Conservation (phyloP, 2,888 invertebrate genomes). For the Netelia inedita region DNA sequence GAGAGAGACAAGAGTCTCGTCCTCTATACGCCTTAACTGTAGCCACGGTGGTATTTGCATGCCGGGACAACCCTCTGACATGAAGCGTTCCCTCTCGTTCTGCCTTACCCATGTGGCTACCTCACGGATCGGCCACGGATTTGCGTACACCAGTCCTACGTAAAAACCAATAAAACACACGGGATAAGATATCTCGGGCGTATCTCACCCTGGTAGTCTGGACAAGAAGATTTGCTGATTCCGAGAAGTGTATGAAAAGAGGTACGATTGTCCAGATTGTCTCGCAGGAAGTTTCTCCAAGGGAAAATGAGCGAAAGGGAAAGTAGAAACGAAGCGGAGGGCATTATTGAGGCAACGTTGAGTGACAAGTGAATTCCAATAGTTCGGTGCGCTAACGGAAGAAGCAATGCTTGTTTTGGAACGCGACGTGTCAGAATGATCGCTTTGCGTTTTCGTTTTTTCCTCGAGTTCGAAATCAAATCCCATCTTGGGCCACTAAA, state of each 20-base stretch:
- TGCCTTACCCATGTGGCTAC: constrained; percentile 43
- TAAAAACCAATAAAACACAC: constrained; percentile 75
- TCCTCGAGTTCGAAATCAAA: constrained; percentile 77
- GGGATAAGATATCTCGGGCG: constrained; percentile 65
- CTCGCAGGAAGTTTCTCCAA: constrained; percentile 30
- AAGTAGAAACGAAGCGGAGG: constrained; percentile 5
- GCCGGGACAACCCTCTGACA: constrained; percentile 49
- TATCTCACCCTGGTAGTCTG: constrained; percentile 35
- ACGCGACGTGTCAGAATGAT: constrained; percentile 57
- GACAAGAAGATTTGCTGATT: constrained; percentile 1
- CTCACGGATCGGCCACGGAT: constrained; percentile 50
- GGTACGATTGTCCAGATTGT: constrained; percentile 41
- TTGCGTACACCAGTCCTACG: constrained; percentile 70
- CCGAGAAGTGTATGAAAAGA: constrained; percentile 24
- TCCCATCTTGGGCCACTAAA: constrained; percentile 79
- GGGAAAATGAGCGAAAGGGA: constrained; percentile 1
- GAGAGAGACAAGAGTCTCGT: constrained; percentile 60
- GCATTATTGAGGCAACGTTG: constrained; percentile 40
- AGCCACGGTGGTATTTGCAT: constrained; percentile 67
- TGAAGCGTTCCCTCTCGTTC: constrained; percentile 49
- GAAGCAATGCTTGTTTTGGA: constrained; percentile 46
- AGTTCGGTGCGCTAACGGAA: constrained; percentile 39
- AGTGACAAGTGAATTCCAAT: constrained; percentile 67
- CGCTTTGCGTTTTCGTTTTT: constrained; percentile 27
- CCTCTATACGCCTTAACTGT: constrained; percentile 34